phyloP scores from a whole-genome alignment of 2,888 invertebrate species.

The Choristoneura rosaceana region DNA sequence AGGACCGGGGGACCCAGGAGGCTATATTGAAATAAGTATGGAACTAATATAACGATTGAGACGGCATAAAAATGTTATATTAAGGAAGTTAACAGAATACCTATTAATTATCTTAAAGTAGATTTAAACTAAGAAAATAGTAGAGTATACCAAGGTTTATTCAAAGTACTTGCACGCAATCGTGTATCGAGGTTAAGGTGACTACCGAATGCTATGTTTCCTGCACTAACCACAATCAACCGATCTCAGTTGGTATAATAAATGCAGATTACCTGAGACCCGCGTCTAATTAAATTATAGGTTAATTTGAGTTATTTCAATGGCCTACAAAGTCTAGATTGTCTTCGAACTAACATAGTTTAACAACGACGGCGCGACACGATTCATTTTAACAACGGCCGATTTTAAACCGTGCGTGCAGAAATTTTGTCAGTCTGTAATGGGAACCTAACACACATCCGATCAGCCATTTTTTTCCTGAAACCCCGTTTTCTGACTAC shows the following conservation, averaged over 20 bases:
- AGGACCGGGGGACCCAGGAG: too few species aligned
- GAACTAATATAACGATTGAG: not conserved
- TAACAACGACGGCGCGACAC: slow-evolving; percentile 1
- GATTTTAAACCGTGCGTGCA: not conserved
- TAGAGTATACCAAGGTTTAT: slow-evolving; percentile 56
- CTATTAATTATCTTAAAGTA: slow-evolving; percentile 27
- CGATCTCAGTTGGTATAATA: slow-evolving; percentile 36
- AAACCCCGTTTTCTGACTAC: too few species aligned
- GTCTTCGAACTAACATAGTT: slow-evolving; percentile 11
- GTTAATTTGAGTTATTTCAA: slow-evolving; percentile 6
- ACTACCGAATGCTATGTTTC: slow-evolving; percentile 60
- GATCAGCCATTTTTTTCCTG: too few species aligned
- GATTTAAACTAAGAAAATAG: slow-evolving; percentile 45
- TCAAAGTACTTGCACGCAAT: slow-evolving; percentile 61
- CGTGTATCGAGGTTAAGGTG: slow-evolving; percentile 74
- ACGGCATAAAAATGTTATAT: slow-evolving; percentile 1
- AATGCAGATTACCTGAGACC: slow-evolving; percentile 41
- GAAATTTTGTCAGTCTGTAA: too few species aligned
- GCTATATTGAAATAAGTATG: not conserved
- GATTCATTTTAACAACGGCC: not conserved
- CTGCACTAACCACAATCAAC: slow-evolving; percentile 51
- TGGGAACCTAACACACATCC: too few species aligned
- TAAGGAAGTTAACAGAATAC: slow-evolving; percentile 24
- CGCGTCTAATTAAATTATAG: slow-evolving; percentile 15
- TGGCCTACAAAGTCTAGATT: slow-evolving; percentile 9